A percentile compares a stretch with the other conserved stretches of the same genome.
These are phyloP conservation scores for Grallaria varia DNA, from an alignment of 2,113 vertebrate species.

Conservation along the genomic window DNA sequence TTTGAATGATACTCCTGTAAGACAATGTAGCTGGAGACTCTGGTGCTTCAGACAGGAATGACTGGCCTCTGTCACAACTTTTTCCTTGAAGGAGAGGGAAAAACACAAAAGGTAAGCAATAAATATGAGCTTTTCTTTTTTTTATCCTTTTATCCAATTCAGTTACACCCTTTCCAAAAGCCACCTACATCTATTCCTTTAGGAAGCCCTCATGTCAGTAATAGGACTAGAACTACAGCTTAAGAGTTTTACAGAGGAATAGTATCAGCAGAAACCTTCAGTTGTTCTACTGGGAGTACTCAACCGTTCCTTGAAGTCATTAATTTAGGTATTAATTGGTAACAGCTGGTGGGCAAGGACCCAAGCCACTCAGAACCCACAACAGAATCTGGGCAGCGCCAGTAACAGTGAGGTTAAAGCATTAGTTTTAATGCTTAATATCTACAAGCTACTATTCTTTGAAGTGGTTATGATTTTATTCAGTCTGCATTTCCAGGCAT, in stretches of 20 bases:
- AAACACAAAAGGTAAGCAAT: neutral
- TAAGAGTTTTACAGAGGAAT: neutral
- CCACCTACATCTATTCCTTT: neutral
- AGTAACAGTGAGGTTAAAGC: neutral
- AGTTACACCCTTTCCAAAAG: neutral
- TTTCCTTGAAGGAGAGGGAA: slow-evolving; percentile 68
- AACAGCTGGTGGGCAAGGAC: neutral
- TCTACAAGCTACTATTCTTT: neutral
- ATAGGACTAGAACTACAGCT: neutral
- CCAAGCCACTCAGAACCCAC: neutral
- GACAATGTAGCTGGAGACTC: slow-evolving; percentile 84
- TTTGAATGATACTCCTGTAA: slow-evolving; percentile 85
- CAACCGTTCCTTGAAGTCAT: neutral
- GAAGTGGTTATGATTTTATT: neutral
- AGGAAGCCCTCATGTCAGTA: neutral
- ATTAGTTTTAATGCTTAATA: neutral
- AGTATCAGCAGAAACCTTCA: neutral
- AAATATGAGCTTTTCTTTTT: neutral
- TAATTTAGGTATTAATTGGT: neutral
- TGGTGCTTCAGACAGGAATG: slow-evolving; percentile 82
- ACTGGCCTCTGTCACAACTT: slow-evolving; percentile 90
- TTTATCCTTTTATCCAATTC: neutral
- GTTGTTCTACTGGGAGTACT: neutral
- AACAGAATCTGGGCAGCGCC: neutral
- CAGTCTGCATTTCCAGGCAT: neutral